Base-by-base conservation (phyloP, 2,113 vertebrate species). In the Australoheros scitulus region DNA sequence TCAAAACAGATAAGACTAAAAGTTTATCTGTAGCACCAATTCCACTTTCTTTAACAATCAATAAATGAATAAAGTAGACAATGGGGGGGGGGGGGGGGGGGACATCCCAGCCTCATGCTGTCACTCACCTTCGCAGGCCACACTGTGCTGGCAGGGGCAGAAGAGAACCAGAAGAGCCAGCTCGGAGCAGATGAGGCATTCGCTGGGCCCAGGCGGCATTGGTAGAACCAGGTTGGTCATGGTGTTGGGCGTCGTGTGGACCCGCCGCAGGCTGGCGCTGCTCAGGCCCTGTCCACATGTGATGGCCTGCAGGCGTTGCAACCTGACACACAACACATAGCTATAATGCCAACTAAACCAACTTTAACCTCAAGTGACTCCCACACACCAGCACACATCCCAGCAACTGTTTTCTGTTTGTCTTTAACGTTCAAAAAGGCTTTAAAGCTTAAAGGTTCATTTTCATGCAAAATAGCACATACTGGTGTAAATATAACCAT, bases 111-210 rank as follows among this genome's bases (percentile, higher is more conserved):
- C 15, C 50, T 52, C 50, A 52, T 18, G 2, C 36, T 15, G 64
- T 41, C 63, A 90, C 75, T 14, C 86, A 99, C 98, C 98, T 96
- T 99, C 98, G 80, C 98, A 99, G 60, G 97, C 98, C 2, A 98
- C 98, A 14, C 97, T 98, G 96, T 99, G 98, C 92, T 99, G 97
- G 90, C 98, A 99, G 0, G 98, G 98, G 38, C 95, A 96, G 94
- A 99, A 99, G 24, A 96, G 96, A 72, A 99, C 96, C 52, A 99
- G 97, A 90, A 97, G 92, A 4, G 98, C 96, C 88, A 98, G 95
- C 89, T 99, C 98, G 0, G 98, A 99, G 94, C 98, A 99, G 95
- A 99, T 98, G 91, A 99, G 96, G 95, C 98, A 99, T 95, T 99
- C 98, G 0, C 97, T 96, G 61, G 97, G 97, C 4, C 94, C 96